Conservation (phyloP, 2,888 invertebrate genomes). For the Leucophenga maculata region DNA sequence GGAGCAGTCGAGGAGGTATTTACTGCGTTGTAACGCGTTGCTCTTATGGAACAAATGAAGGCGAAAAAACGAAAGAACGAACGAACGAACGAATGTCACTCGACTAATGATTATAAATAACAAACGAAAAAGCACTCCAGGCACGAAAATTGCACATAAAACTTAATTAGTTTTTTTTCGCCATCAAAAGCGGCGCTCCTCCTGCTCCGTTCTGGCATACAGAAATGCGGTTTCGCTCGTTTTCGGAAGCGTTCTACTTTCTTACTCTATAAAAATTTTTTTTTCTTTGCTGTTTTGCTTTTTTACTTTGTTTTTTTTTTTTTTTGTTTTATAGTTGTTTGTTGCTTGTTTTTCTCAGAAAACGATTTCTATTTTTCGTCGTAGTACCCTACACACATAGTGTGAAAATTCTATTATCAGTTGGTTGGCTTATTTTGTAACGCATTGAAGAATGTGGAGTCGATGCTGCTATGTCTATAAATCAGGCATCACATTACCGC, state of each 20-base stretch:
- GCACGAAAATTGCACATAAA: conserved; percentile 64
- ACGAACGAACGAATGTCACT: neutral
- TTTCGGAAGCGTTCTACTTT: conserved; percentile 16
- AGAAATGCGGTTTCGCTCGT: conserved; percentile 27
- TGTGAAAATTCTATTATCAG: too few relatives aligned
- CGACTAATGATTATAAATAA: neutral
- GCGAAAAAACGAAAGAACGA: conserved; percentile 38
- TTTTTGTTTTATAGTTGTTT: conserved; percentile 21
- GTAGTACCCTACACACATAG: too few relatives aligned
- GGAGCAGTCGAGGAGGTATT: neutral
- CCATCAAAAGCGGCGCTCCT: neutral
- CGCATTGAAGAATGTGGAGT: too few relatives aligned
- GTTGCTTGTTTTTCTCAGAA: neutral
- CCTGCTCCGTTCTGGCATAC: conserved; percentile 27
- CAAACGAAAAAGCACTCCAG: conserved; percentile 50
- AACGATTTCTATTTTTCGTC: too few relatives aligned
- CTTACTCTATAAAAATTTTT: neutral
- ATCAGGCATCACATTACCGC: too few relatives aligned
- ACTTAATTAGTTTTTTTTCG: conserved; percentile 59
- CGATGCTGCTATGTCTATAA: too few relatives aligned
- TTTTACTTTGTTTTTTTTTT: conserved; percentile 33
- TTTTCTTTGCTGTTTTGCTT: neutral
- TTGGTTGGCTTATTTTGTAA: too few relatives aligned
- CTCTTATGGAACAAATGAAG: conserved; percentile 1
- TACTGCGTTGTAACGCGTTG: neutral